Evolutionary conservation across 2,888 invertebrate species (phyloP), one percentile per base, ranked within the genome.

Genomic region (Auanema sp.): DNA sequence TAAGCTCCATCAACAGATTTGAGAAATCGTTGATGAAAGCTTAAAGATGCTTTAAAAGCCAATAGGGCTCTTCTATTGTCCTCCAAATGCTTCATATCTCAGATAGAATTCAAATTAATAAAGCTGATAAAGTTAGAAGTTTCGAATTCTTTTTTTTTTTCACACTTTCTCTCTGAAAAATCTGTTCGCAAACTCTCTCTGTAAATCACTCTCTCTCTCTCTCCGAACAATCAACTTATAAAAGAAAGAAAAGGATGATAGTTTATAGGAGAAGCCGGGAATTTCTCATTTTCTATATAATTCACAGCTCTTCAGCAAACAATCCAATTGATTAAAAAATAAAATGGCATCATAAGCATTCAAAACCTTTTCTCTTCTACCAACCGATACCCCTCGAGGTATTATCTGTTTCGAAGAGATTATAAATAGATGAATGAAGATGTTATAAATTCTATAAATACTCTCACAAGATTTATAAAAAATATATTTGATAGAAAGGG

Each of bases 251-350:
- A 33, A 8, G 3, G 33, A 33, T 33, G 33, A 33, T 33, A 33
- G 33, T 33, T 33, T 33, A 33, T 33, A 33, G 33, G 33, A 33
- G 33, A 33, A 33, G 33, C 33, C 33, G 33, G 4, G 33, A 33
- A 8, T 33, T 33, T 33, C 33, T 33, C 33, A 33, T 33, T 33
- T 33, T 8, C 33, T 33, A 33, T 33, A 33, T 33, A 51, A 51
- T 51, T 24, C 25, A 51, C 51, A 51, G 24, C 25, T 25, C 23
- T 51, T n/a, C 51, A 24, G 23, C 25, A 23, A 23, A 51, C 23
- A 51, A 47, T 18, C 21, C 16, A 47, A 47, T 21, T 47, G 16
- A 16, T 47, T 25, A 51, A 51, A 51, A 51, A 51, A 51, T n/a
- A 51, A 51, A 23, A 47, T 16, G 21, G 21, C 16, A 47, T 16